Conservation (phyloP, 2,797 vertebrate species). For the Chanos chanos region DNA sequence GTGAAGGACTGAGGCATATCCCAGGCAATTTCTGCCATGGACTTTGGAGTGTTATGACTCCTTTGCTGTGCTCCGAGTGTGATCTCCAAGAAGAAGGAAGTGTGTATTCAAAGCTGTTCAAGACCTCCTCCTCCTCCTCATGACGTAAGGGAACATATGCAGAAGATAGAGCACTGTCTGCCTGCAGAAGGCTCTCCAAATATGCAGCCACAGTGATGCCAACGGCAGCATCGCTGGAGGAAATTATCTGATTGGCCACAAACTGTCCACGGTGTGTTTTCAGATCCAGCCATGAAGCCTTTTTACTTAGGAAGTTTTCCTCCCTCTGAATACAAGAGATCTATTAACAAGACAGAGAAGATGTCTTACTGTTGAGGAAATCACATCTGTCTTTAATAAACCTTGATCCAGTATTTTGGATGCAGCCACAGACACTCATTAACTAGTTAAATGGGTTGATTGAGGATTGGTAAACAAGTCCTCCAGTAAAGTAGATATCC, state of each 20-base stretch:
- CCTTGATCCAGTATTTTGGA: too few relatives aligned
- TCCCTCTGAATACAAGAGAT: slow-evolving; percentile 10
- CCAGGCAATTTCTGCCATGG: slow-evolving; percentile 17
- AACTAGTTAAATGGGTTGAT: too few relatives aligned
- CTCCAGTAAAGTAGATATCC: neutral
- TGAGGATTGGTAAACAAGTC: too few relatives aligned
- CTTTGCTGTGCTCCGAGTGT: slow-evolving; percentile 8
- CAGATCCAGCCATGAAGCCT: neutral
- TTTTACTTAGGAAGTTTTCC: neutral
- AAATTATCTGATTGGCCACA: slow-evolving; percentile 38
- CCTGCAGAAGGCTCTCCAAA: slow-evolving; percentile 38
- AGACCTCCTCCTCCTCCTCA: neutral
- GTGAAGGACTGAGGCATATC: slow-evolving; percentile 3
- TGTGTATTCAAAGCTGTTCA: slow-evolving; percentile 39
- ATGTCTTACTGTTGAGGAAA: neutral
- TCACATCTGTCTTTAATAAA: neutral
- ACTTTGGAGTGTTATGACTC: neutral
- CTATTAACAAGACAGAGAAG: slow-evolving; percentile 22
- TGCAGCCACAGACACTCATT: too few relatives aligned
- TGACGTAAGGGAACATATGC: slow-evolving; percentile 1
- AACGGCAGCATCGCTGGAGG: slow-evolving; percentile 22
- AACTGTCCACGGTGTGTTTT: slow-evolving; percentile 25
- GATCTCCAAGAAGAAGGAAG: slow-evolving; percentile 28
- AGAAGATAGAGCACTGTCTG: neutral
- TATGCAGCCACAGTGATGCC: slow-evolving; percentile 40